Evolutionary conservation across 2,888 invertebrate species (phyloP).

Genomic region (Iphiclides podalirius): DNA sequence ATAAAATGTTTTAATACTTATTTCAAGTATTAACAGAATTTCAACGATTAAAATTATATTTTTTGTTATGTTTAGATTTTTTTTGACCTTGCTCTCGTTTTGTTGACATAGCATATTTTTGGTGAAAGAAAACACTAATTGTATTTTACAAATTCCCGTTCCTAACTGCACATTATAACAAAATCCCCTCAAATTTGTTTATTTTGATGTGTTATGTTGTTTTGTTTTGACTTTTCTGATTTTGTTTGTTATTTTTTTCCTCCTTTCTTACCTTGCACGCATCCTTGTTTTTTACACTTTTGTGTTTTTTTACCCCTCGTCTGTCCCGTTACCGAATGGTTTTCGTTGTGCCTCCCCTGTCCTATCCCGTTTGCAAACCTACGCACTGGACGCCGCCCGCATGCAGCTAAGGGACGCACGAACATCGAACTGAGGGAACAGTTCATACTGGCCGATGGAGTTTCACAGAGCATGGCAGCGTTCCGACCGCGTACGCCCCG

Average conservation of each 20-base stretch:
- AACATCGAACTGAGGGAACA: conserved; percentile 99
- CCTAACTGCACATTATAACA: conserved; percentile 71
- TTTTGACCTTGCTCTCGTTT: conserved; percentile 65
- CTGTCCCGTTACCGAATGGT: conserved; percentile 66
- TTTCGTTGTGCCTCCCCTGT: conserved; percentile 55
- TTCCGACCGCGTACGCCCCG: conserved; percentile 97
- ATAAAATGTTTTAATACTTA: not conserved
- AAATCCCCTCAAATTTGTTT: conserved; percentile 46
- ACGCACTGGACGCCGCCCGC: conserved; percentile 79
- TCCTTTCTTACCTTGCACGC: conserved; percentile 70
- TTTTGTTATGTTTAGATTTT: no score
- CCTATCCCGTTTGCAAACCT: conserved; percentile 54
- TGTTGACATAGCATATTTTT: conserved; percentile 53
- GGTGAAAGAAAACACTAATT: conserved; percentile 74
- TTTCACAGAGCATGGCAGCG: conserved; percentile 98
- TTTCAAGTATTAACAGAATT: no score
- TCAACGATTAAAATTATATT: no score
- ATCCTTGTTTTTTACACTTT: conserved; percentile 63
- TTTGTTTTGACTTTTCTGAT: conserved; percentile 74
- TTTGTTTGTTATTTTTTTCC: conserved; percentile 76
- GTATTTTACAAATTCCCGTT: conserved; percentile 67
- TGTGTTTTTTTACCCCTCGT: conserved; percentile 60
- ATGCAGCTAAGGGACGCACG: conserved; percentile 98
- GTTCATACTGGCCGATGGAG: conserved; percentile 99
- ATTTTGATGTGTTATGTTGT: conserved; percentile 59